phyloP scores from a whole-genome alignment of 2,113 vertebrate species.

The Larimichthys polyactis region DNA sequence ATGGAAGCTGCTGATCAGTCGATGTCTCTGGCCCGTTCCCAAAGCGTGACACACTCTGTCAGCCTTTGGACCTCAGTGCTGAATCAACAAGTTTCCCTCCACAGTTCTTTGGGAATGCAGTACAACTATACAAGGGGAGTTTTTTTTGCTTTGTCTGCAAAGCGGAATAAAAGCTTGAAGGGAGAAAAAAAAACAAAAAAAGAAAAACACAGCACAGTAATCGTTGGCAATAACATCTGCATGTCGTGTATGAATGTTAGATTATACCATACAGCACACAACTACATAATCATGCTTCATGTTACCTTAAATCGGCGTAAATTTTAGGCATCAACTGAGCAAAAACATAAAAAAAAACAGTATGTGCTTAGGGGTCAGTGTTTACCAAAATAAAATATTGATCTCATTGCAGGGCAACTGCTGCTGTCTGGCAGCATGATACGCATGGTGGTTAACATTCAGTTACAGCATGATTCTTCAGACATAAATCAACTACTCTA shows the following conservation, averaged over 20 bases:
- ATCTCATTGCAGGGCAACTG: conserved; percentile 33
- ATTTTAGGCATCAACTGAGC: conserved; percentile 12
- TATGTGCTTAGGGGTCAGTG: neutral
- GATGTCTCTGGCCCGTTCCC: conserved; percentile 33
- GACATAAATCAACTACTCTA: conserved; percentile 42
- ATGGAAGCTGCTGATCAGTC: conserved; percentile 46
- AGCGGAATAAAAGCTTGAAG: conserved; percentile 36
- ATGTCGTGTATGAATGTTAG: conserved; percentile 44
- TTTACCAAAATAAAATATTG: conserved; percentile 28
- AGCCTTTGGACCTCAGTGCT: conserved; percentile 44
- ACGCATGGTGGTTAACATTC: conserved; percentile 40
- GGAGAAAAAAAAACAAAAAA: neutral
- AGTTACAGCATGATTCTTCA: conserved; percentile 29
- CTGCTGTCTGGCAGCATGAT: conserved; percentile 26
- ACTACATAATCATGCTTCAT: conserved; percentile 42
- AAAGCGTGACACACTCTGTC: conserved; percentile 37
- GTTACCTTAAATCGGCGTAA: neutral
- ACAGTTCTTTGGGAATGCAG: conserved; percentile 55
- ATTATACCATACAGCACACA: conserved; percentile 39
- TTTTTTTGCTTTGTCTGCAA: conserved; percentile 41
- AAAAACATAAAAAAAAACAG: neutral
- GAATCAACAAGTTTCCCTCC: conserved; percentile 51
- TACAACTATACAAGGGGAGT: conserved; percentile 33
- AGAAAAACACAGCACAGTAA: conserved; percentile 4
- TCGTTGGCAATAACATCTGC: conserved; percentile 20